Base-by-base conservation (phyloP, 2,113 vertebrate genomes). In the Salvelinus namaycush region DNA sequence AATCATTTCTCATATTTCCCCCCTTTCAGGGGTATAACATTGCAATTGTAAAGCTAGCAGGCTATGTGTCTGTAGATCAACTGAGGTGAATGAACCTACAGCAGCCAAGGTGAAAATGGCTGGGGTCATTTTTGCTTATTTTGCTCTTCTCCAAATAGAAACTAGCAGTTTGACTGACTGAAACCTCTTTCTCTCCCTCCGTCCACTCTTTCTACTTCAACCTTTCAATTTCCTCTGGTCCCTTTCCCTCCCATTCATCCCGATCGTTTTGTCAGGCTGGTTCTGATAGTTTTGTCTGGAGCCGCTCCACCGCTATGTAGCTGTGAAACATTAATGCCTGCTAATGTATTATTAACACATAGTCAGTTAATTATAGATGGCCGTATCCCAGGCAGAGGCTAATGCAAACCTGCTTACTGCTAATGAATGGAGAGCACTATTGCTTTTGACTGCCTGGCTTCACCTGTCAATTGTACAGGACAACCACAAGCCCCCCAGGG, bases 351-450 rank as follows among this genome's bases (percentile, higher is more conserved):
- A 88, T 88, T 88, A 75, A 88, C 76, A 62, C 22, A 48, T 44
- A 76, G 48, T 34, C 76, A 82, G 71, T 86, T 86, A 88, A 88
- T 86, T 88, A 88, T 88, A 72, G 77, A 88, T 86, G 81, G 77
- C 74, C 82, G 82, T 81, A 12, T 82, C 80, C 72, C 49, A 66
- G 66, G n/a, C 62, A 77, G 72, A 65, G 54, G 62, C 82, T 86
- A 84, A 84, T 88, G 81, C 84, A 82, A 84, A 77, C 75, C 80
- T 74, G 74, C 81, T 75, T 14, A 76, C 73, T 24, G 76, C 68
- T 87, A 82, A 87, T 86, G 81, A 87, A 86, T 64, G 49, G 71
- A 72, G 67, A 31, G 75, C 78, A 16, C 11, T 24, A 64, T 70
- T 85, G 78, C 82, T 75, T 80, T 82, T 85, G 77, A 74, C 72